Evolutionary conservation across 2,797 vertebrate species (phyloP).

Genomic region (Gobionotothen gibberifrons): DNA sequence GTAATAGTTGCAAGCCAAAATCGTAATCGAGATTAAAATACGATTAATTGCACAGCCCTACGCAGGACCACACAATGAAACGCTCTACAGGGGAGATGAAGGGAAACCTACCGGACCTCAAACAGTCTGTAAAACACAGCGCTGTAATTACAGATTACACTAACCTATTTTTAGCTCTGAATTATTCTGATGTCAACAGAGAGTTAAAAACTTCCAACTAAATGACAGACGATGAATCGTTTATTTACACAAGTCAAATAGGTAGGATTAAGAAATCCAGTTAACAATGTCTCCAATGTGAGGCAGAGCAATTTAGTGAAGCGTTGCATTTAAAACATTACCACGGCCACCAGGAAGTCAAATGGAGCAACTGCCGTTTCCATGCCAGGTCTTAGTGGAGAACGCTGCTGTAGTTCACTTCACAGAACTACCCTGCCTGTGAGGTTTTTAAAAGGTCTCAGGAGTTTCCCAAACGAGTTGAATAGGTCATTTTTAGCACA

Average conservation of each 20-base stretch:
- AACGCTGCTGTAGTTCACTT: background rate
- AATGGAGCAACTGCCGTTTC: background rate
- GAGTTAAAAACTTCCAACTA: constrained; percentile 25
- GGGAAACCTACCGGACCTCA: constrained; percentile 28
- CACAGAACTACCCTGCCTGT: background rate
- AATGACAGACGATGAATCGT: constrained; percentile 28
- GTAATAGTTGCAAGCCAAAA: too few relatives aligned
- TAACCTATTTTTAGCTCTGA: constrained; percentile 37
- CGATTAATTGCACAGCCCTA: background rate
- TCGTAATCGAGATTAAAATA: too few relatives aligned
- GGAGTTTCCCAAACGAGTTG: too few relatives aligned
- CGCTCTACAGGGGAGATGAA: constrained; percentile 60
- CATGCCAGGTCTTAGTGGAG: background rate
- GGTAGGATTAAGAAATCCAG: constrained; percentile 22
- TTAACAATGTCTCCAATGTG: constrained; percentile 1
- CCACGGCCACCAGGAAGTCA: background rate
- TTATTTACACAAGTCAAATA: constrained; percentile 35
- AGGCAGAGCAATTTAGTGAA: constrained; percentile 3
- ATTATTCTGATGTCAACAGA: constrained; percentile 43
- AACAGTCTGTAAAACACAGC: constrained; percentile 35
- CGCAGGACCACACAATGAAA: constrained; percentile 70
- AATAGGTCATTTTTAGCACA: too few relatives aligned
- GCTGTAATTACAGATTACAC: constrained; percentile 43
- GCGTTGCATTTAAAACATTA: constrained; percentile 1
- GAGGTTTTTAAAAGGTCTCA: background rate